Conservation (phyloP, 2,888 invertebrate genomes). For the Melikaiella ostensackeni region DNA sequence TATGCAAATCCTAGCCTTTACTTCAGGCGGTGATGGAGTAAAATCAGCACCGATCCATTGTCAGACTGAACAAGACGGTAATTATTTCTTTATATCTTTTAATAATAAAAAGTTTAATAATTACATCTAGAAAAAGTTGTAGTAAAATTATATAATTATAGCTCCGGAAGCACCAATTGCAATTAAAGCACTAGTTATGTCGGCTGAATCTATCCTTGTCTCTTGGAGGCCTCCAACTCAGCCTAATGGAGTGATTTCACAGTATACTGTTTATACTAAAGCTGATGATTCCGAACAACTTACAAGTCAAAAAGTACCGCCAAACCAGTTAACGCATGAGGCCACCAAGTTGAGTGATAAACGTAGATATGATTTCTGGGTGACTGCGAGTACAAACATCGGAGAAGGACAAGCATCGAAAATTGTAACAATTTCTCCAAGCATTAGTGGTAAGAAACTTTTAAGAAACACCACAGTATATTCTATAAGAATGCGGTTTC, state of each 20-base stretch:
- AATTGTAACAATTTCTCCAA: conserved; percentile 90
- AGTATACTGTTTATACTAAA: conserved; percentile 94
- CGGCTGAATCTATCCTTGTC: conserved; percentile 92
- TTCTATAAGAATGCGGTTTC: not conserved
- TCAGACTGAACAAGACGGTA: conserved; percentile 97
- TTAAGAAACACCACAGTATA: not conserved
- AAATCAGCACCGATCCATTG: conserved; percentile 92
- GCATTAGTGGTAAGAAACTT: conserved; percentile 83
- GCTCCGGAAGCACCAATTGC: conserved; percentile 96
- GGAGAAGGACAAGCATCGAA: conserved; percentile 96
- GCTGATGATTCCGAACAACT: conserved; percentile 84
- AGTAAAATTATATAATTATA: conserved; percentile 43
- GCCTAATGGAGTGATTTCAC: conserved; percentile 94
- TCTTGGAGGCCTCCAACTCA: conserved; percentile 96
- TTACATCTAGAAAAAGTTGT: not conserved
- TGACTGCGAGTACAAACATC: conserved; percentile 95
- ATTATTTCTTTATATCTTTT: conserved; percentile 48
- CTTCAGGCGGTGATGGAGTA: conserved; percentile 96
- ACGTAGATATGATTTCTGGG: conserved; percentile 95
- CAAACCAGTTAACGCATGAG: conserved; percentile 92
- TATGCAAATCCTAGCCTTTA: conserved; percentile 96
- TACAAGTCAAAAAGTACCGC: conserved; percentile 87
- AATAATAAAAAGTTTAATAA: not conserved
- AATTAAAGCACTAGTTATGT: conserved; percentile 95
- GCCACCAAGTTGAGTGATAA: conserved; percentile 89